These are phyloP conservation scores for Clarias batrachus DNA, from an alignment of 2,113 vertebrate species.

Conservation along the genomic window DNA sequence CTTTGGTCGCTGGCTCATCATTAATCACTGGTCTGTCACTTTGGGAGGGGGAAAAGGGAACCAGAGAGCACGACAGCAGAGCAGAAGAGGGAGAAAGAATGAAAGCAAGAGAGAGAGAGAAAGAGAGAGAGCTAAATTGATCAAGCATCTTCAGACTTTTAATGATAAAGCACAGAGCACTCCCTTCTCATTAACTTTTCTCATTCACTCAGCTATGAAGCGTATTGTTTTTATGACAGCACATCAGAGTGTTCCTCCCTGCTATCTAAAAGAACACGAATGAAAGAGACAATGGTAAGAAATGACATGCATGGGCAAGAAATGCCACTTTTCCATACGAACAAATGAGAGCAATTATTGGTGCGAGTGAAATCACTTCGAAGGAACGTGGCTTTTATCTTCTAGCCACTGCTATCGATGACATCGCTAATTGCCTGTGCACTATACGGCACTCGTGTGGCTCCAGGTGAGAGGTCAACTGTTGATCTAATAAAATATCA, in stretches of 20 bases:
- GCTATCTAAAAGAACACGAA: slow-evolving; percentile 34
- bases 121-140: background rate
- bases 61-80: background rate
- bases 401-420: background rate
- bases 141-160: slow-evolving; percentile 32
- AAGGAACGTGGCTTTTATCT: slow-evolving; percentile 16
- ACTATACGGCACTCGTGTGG: background rate
- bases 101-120: background rate
- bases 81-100: background rate
- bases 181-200: slow-evolving; percentile 38
- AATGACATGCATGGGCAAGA: slow-evolving; percentile 31
- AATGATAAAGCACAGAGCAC: slow-evolving; percentile 29
- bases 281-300: slow-evolving; percentile 25
- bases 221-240: slow-evolving; percentile 44
- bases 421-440: slow-evolving; percentile 22
- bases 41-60: background rate
- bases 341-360: slow-evolving; percentile 39
- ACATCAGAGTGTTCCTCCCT: slow-evolving; percentile 3
- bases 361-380: slow-evolving; percentile 8
- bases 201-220: slow-evolving; percentile 19
- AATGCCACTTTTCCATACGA: slow-evolving; percentile 38
- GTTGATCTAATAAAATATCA: background rate
- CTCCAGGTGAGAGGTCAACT: slow-evolving; percentile 13
- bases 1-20: background rate
- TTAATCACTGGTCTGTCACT: background rate